phyloP scores from a whole-genome alignment of 1,140 invertebrate genomes.

The Drosophila varians region DNA sequence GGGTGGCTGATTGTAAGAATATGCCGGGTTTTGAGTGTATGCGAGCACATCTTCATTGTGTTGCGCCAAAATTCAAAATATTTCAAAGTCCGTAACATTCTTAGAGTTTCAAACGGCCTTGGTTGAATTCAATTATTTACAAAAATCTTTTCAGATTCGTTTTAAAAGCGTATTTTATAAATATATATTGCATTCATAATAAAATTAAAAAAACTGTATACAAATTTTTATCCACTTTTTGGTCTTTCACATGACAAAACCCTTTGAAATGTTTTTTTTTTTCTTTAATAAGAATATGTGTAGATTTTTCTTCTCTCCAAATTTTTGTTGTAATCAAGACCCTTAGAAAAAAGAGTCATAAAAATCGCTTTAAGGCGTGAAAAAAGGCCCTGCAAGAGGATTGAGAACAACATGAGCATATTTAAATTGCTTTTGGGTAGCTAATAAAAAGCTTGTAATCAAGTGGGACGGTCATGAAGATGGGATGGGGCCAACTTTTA shows the following conservation, averaged over 20 bases:
- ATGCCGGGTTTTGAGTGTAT: slow-evolving; percentile 17
- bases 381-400: slow-evolving; percentile 45
- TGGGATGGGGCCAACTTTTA: slow-evolving; percentile 44
- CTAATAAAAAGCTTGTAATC: slow-evolving; percentile 79
- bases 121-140: slow-evolving; percentile 2
- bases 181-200: too few relatives aligned
- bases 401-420: slow-evolving; percentile 63
- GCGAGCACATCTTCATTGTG: slow-evolving; percentile 36
- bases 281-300: background rate
- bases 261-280: too few relatives aligned
- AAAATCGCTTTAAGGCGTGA: slow-evolving; percentile 43
- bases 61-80: slow-evolving; percentile 3
- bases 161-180: too few relatives aligned
- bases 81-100: background rate
- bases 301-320: background rate
- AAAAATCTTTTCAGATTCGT: too few relatives aligned
- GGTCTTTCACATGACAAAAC: too few relatives aligned
- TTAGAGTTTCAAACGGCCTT: slow-evolving; percentile 8
- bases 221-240: too few relatives aligned
- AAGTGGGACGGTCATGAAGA: slow-evolving; percentile 41
- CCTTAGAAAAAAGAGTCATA: background rate
- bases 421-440: slow-evolving; percentile 77
- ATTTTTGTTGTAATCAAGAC: background rate
- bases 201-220: too few relatives aligned
- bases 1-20: slow-evolving; percentile 15